phyloP scores from a whole-genome alignment of 1,140 invertebrate genomes.

The Papilio xuthus region DNA sequence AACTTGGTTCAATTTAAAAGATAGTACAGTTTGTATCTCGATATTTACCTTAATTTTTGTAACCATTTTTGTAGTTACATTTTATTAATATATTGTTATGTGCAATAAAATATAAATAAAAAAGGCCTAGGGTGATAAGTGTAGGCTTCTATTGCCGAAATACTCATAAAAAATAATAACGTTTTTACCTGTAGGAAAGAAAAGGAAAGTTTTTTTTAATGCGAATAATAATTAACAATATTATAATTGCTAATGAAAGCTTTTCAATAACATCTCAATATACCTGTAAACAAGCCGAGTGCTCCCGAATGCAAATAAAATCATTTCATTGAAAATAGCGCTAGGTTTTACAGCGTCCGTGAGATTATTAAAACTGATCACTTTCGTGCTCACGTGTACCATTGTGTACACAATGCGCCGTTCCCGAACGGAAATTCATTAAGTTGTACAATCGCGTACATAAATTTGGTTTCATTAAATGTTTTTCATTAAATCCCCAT shows the following conservation, averaged over 20 bases:
- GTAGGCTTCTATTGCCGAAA: no score
- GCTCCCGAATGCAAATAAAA: not conserved
- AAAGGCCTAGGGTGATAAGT: no score
- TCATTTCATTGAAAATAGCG: not conserved
- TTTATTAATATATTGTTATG: no score
- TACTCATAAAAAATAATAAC: no score
- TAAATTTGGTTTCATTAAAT: slow-evolving; percentile 1
- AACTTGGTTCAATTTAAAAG: no score
- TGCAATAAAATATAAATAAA: no score
- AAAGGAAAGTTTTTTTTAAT: no score
- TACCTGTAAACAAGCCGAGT: not conserved
- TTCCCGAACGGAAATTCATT: not conserved
- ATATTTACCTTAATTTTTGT: no score
- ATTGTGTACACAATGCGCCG: not conserved
- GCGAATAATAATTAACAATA: not conserved
- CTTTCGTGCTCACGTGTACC: slow-evolving; percentile 1
- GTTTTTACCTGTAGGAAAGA: no score
- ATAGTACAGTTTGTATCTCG: no score
- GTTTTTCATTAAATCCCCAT: not conserved
- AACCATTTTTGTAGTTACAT: no score
- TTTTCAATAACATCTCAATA: not conserved
- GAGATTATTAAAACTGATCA: not conserved
- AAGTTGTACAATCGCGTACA: slow-evolving; percentile 4
- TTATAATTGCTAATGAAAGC: not conserved
- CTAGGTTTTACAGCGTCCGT: not conserved